Evolutionary conservation across 2,113 vertebrate species (phyloP), one percentile per base, ranked within the genome.

Genomic region (Typhlomys cinereus): DNA sequence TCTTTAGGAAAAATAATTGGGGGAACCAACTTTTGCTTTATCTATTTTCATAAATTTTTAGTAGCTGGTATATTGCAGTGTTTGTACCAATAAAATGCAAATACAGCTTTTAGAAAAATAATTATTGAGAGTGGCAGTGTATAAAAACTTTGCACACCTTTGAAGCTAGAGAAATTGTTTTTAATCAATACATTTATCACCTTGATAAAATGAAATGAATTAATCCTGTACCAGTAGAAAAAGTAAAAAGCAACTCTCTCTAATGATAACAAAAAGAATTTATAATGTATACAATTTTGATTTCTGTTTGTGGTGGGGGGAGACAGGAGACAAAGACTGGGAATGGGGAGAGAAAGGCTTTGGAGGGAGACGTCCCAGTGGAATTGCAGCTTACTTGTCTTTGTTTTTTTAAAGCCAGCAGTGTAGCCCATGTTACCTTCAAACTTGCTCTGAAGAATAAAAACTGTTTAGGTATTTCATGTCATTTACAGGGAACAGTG

Each of bases 391-490:
- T 62, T 67, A 57, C 34, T 7, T 39, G 31, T 74, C 44, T 92
- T 78, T 39, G 20, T 90, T 88, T 88, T 18, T 67, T 36, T 76
- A 50, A 62, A 84, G 66, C 57, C 23, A 27, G 52, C 12, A 21
- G n/a, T 73, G 18, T 74, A 62, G 64, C 41, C 76, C 69, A 48
- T 69, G 39, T 91, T 93, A 94, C 87, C 78, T 81, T 90, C 73
- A 90, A 61, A 71, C 70, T 50, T 91, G 44, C 83, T 85, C 41
- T 14, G 64, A 89, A 86, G 94, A 87, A 87, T 78, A 76, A 92
- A 93, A 95, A 64, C 87, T 59, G 5, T 80, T 94, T 93, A 93
- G 86, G 80, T 90, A 91, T 75, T 95, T 91, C 93, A 89, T 52
- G 27, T 84, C 64, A 2, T 92, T 96, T 85, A 85, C 46, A 93